These are phyloP conservation scores for Didymodactylos carnosus DNA, from an alignment of 2,888 invertebrate genomes.

Conservation along the genomic window DNA sequence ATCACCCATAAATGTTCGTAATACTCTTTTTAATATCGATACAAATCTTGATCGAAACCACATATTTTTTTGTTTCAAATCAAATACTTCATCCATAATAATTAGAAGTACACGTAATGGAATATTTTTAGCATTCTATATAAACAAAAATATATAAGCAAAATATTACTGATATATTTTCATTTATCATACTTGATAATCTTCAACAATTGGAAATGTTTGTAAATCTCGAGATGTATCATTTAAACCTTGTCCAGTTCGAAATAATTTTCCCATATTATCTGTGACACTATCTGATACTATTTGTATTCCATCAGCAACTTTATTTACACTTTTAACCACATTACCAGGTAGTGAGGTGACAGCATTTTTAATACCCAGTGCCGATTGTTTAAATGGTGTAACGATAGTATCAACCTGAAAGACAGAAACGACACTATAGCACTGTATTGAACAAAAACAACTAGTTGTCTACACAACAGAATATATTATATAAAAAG, in stretches of 20 bases:
- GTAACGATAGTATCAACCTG: constrained; percentile 47
- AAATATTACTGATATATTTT: background rate
- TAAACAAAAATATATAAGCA: background rate
- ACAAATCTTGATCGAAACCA: constrained; percentile 59
- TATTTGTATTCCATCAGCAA: background rate
- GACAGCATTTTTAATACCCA: background rate
- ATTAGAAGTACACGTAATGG: constrained; percentile 57
- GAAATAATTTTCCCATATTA: background rate
- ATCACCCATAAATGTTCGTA: constrained; percentile 59
- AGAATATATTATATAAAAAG: no score
- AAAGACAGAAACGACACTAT: background rate
- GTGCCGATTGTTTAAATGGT: constrained; percentile 42
- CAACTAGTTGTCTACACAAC: no score
- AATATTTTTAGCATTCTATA: constrained; percentile 44
- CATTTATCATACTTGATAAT: background rate
- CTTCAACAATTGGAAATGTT: background rate
- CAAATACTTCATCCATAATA: constrained; percentile 64
- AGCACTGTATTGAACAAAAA: no score
- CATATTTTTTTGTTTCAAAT: constrained; percentile 56
- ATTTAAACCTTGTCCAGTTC: background rate
- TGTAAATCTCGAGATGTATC: background rate
- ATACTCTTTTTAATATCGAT: constrained; percentile 52
- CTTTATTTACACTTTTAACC: background rate
- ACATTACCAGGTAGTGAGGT: background rate
- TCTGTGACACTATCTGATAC: background rate